phyloP scores from a whole-genome alignment of 2,797 vertebrate genomes.

The Erpetoichthys calabaricus region DNA sequence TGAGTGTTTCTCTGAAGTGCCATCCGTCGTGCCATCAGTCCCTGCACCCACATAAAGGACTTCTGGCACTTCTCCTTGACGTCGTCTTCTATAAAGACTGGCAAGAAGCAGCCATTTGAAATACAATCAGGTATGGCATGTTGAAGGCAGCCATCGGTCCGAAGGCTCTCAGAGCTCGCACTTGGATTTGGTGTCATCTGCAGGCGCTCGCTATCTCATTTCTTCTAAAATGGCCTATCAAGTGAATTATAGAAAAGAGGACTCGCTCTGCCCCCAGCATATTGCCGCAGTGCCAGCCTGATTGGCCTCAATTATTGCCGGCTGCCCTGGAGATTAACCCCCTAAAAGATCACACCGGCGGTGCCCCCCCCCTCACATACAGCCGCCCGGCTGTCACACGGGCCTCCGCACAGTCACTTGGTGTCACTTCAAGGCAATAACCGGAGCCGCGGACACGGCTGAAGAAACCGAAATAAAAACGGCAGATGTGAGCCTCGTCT shows the following conservation, averaged over 20 bases:
- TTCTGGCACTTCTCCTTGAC: no score
- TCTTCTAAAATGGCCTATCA: slow-evolving; percentile 1
- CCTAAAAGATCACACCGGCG: not conserved
- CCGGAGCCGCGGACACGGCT: not conserved
- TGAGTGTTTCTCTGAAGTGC: no score
- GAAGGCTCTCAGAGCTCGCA: no score
- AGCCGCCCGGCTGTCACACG: not conserved
- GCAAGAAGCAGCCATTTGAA: no score
- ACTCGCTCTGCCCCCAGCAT: slow-evolving; percentile 8
- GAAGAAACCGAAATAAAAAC: not conserved
- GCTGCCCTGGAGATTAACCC: slow-evolving; percentile 9
- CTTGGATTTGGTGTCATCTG: no score
- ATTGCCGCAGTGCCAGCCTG: slow-evolving; percentile 6
- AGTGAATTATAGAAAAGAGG: slow-evolving; percentile 9
- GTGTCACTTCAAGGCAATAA: not conserved
- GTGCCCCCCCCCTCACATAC: not conserved
- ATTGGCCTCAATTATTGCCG: slow-evolving; percentile 11
- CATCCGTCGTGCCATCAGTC: no score
- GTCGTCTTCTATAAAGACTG: no score
- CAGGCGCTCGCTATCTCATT: not conserved
- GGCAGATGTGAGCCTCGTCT: not conserved
- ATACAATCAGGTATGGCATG: no score
- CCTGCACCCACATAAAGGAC: no score
- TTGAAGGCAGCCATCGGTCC: no score
- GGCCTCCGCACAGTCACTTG: not conserved